Evolutionary conservation across 2,888 invertebrate genomes (phyloP).

Genomic region (Hetaerina titia): DNA sequence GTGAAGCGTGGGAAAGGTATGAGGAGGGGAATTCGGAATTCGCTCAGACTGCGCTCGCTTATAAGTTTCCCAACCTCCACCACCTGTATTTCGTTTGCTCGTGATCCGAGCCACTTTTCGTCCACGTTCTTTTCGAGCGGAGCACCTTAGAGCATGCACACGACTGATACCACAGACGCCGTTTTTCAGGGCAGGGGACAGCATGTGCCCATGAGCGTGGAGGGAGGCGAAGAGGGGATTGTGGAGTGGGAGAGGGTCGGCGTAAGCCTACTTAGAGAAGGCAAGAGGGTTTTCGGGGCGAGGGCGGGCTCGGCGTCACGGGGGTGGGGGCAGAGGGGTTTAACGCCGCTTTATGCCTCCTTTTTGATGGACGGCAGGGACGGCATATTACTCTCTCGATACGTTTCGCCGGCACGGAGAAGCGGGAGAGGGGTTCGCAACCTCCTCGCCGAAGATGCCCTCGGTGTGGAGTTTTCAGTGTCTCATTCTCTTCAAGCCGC

Average conservation of each 20-base stretch:
- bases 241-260: background rate
- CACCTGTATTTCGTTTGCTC: too few relatives aligned
- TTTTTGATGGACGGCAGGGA: background rate
- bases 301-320: background rate
- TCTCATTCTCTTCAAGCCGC: background rate
- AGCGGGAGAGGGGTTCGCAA: background rate
- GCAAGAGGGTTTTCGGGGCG: background rate
- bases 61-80: too few relatives aligned
- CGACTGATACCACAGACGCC: background rate
- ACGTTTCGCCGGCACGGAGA: background rate
- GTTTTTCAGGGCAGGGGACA: background rate
- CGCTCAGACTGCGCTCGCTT: too few relatives aligned
- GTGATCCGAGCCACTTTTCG: too few relatives aligned
- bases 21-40: too few relatives aligned
- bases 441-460: background rate
- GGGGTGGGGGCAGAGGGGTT: background rate
- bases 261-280: background rate
- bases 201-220: background rate
- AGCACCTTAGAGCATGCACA: background rate
- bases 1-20: background rate
- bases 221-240: background rate
- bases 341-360: background rate
- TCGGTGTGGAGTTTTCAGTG: background rate
- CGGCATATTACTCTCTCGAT: background rate
- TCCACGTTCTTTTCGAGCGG: too few relatives aligned